Base-by-base conservation (phyloP, 2,113 vertebrate genomes). In the Eudyptes chrysolophus region DNA sequence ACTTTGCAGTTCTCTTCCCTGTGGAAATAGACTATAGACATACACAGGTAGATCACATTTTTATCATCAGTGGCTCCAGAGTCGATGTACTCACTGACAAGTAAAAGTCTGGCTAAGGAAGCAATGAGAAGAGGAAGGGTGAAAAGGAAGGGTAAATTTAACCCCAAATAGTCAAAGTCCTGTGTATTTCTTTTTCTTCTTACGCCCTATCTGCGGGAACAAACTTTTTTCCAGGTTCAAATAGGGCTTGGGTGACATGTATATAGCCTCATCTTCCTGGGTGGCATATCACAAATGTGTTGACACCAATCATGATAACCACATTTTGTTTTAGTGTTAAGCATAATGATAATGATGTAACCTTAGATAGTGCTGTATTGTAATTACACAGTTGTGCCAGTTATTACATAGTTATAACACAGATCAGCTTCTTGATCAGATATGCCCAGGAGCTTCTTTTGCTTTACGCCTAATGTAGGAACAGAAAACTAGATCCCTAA, bases 361-460 rank as follows among this genome's bases (percentile, higher is more conserved):
- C 97, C 97, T 93, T 88, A 97, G 97, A 97, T 97, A 97, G 87
- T 34, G 97, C 97, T 93, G 84, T 87, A 96, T 97, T 96, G 96
- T 97, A 97, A 97, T 97, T 97, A 97, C 94, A 92, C 84, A 97
- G 97, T 97, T 85, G 96, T 97, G 97, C 96, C 97, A 97, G 97
- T 96, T 97, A 97, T 97, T 97, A 97, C 97, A 97, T 97, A 94
- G 95, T 95, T 97, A 92, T 83, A 97, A 97, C 95, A 97, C 95
- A 97, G 90, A 97, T 97, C 97, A 96, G 92, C 95, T 89, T 89
- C 96, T 97, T 95, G 96, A 97, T 97, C 97, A 96, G 97, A 97
- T 97, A 97, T 97, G 97, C 97, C 97, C 97, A 97, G 97, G 94
- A 97, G 97, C 97, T 95, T 93, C 97, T 97, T 97, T 93, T 97